Base-by-base conservation (phyloP, 64 coral and sea anemone genomes). In the Trachythela sp. region DNA sequence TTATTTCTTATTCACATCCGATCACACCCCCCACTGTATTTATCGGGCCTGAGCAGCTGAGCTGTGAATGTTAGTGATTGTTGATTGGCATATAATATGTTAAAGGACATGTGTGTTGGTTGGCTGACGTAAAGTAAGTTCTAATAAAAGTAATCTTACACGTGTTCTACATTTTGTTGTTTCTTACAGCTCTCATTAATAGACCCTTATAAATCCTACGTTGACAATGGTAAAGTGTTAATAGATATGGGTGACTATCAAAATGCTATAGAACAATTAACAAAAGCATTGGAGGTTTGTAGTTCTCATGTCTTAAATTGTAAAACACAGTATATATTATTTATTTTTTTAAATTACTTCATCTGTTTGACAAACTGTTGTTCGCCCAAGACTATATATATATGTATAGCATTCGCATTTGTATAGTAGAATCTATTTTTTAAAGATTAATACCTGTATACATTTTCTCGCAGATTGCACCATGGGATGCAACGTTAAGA, bases 221-320 rank as follows among this genome's bases (percentile, higher is more conserved):
- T 80, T 80, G 33, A 80, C 31, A 20, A 20, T 37, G 75, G 75
- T 37, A 37, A 35, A 15, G 75, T 13, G 2, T 80, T 35, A 35
- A 80, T 80, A 29, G 37, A 80, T 37, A 80, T 80, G 75, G 75
- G 75, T 37, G 75, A 80, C 37, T 80, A 80, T 80, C 75, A 80
- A 37, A 37, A 9, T 13, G 75, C 75, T 9, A 80, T 80, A 37
- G 75, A 80, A 80, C 27, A 80, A 80, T 39, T 80, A 39, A 80
- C 75, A 35, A 80, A 80, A 80, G 75, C 75, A 1, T 80, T 80
- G 37, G 75, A 80, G 75, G 75, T 80, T 80, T 37, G 4, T 35
- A 39, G 20, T 35, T 37, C 20, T 13, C 4, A 13, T 30, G 15
- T 17, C 20, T 37, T 37, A 35, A 22, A 31, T 1, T n/a, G 11